phyloP scores from a whole-genome alignment of 2,888 invertebrate species.

The Stomorhina lunata region DNA sequence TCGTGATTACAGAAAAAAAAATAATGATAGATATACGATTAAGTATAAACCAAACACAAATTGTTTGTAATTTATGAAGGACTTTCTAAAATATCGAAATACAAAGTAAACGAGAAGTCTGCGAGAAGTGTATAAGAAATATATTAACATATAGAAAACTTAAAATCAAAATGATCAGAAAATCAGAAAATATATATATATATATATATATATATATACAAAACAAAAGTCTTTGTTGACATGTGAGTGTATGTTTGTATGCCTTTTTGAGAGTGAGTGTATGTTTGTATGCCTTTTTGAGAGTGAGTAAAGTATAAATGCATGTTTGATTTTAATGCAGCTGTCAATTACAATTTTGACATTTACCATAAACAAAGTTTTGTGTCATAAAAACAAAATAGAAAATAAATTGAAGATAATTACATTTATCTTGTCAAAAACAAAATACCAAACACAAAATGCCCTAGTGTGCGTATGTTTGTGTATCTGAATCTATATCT shows the following conservation, averaged over 20 bases:
- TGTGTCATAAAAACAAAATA: conserved; percentile 42
- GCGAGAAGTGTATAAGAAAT: too few species aligned
- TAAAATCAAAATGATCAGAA: background rate
- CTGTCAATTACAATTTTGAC: conserved; percentile 59
- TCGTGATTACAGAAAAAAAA: conserved; percentile 29
- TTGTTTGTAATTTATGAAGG: conserved; percentile 21
- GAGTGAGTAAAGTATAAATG: background rate
- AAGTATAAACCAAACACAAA: conserved; percentile 1
- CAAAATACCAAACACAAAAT: background rate
- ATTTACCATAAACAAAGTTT: conserved; percentile 54
- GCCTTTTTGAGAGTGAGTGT: background rate
- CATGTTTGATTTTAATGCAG: conserved; percentile 49
- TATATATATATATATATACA: too few species aligned
- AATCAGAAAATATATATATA: too few species aligned
- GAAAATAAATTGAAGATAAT: conserved; percentile 54
- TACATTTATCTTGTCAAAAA: conserved; percentile 44
- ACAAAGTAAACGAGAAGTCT: too few species aligned
- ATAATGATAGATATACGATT: background rate
- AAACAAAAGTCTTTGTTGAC: background rate
- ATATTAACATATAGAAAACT: background rate
- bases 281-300: background rate
- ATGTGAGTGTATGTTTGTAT: background rate
- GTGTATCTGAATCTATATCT: background rate
- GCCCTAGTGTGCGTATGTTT: conserved; percentile 3
- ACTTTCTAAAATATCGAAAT: conserved; percentile 37